Evolutionary conservation across 2,797 vertebrate genomes (phyloP), one percentile per base, ranked within the genome.

Genomic region (Oreochromis mossambicus): DNA sequence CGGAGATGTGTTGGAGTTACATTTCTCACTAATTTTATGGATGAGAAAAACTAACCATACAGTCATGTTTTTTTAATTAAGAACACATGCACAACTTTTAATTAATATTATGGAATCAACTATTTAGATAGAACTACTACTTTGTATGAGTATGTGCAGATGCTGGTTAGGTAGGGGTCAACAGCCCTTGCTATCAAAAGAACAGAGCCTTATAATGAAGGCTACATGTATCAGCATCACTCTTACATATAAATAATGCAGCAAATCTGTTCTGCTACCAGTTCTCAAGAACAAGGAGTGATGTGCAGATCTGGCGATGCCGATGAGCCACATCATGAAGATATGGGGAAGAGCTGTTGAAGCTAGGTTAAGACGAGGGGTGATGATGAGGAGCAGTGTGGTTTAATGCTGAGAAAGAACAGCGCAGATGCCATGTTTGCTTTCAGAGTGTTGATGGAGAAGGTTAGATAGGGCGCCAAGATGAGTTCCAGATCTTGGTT

Each of bases 221-320:
- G 61, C 17, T 21, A 66, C 61, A 8, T 12, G 12, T 41, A 21
- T 41, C n/a, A 66, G 12, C 36, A 14, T 41, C 36, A 66, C 34
- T 38, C 36, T 14, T 1, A 38, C 4, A 3, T 66, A 38, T 8
- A 0, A 41, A 66, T 66, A 38, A 61, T 36, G 17, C 58, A 63
- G 3, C 2, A 63, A 36, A 63, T 36, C 17, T 63, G 56, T 34
- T 11, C 56, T 61, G 58, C 4, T n/a, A 36, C 58, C 58, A n/a
- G 32, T 7, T 63, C 6, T 63, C 58, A 63, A n/a, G 1, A 1
- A 61, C 29, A 61, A 34, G 17, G 2, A 61, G 58, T n/a, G 0
- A 61, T 36, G 58, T 12, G 4, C 32, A 61, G 32, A 61, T 61
- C 56, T 1, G 32, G 29, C 6, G 32, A 61, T 34, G 15, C 32